Evolutionary conservation across 2,888 invertebrate genomes (phyloP), one percentile per base, ranked within the genome.

Genomic region (Lepeophtheirus nordmannii): DNA sequence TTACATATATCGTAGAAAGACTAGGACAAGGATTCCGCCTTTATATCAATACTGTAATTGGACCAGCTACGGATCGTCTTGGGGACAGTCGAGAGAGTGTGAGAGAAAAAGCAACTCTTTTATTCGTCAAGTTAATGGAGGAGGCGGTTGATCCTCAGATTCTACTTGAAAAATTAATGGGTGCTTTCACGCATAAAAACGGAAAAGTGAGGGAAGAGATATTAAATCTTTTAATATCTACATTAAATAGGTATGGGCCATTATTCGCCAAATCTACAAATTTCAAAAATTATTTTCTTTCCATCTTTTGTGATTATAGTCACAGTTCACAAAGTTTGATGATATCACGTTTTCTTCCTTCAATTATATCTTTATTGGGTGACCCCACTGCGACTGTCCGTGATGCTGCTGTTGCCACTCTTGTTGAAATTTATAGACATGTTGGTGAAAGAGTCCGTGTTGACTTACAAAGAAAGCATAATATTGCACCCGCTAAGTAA

Each of bases 191-290:
- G 71, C 93, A 94, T 78, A 93, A 93, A 78, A 90, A 93, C 75
- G 85, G 89, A 72, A 89, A 91, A 79, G 86, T 94, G 41, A 78
- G 92, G 65, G 92, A 94, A 74, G 93, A 93, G 76, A 85, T 88
- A 40, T 79, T 92, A 69, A 80, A 85, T 70, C 85, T 88, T 71
- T 82, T 94, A 71, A 85, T 87, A 69, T 83, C 85, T 67, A 82
- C 89, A 59, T 77, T 94, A 40, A 86, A 89, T 74, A 85, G 86
- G 87, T 90, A 76, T 83, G 85, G 7, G 30, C 30, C 7, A 30
- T 30, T 73, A 23, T 12, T 63, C 37, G 30, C 53, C 11, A 22
- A 41, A 58, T 67, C 62, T 20, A 56, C 60, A 59, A 22, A 2
- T 37, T 68, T 66, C 56, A 66, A 53, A 14, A 14, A 62, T 68